Conservation (phyloP, 2,113 vertebrate genomes). For the Hemichromis elongatus region DNA sequence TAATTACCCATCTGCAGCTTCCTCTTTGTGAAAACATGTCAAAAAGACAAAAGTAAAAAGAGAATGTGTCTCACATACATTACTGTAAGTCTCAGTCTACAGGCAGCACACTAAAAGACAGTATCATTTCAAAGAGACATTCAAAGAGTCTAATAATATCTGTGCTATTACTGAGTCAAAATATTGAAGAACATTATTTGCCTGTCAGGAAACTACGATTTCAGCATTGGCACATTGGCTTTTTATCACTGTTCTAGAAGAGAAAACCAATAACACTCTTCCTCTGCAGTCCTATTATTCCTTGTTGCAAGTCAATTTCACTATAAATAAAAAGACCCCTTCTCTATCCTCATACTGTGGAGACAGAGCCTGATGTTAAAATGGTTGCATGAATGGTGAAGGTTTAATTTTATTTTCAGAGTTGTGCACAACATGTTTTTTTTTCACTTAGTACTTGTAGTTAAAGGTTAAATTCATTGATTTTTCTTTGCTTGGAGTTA, state of each 20-base stretch:
- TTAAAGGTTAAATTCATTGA: conserved; percentile 22
- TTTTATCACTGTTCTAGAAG: conserved; percentile 6
- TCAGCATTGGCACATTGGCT: neutral
- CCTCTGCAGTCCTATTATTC: neutral
- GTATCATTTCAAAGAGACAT: neutral
- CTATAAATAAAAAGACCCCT: conserved; percentile 13
- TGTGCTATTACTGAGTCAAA: conserved; percentile 20
- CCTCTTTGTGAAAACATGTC: conserved; percentile 12
- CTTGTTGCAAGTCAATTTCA: conserved; percentile 7
- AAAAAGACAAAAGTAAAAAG: conserved; percentile 1
- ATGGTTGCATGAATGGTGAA: neutral
- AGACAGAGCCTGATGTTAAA: conserved; percentile 3
- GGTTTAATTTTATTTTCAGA: conserved; percentile 2
- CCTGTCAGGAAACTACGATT: neutral
- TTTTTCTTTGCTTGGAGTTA: conserved; percentile 3
- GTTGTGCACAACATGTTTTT: neutral
- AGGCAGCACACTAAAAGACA: neutral
- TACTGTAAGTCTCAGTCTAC: neutral
- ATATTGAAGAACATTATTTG: conserved; percentile 9
- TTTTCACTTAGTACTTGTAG: conserved; percentile 2
- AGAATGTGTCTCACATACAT: neutral
- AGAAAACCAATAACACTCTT: conserved; percentile 16
- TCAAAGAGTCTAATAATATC: conserved; percentile 19
- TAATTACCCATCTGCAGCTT: conserved; percentile 2
- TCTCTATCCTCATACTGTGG: neutral